Evolutionary conservation across 2,888 invertebrate genomes (phyloP), one percentile per base, ranked within the genome.

Genomic region (Tipula vernalis): DNA sequence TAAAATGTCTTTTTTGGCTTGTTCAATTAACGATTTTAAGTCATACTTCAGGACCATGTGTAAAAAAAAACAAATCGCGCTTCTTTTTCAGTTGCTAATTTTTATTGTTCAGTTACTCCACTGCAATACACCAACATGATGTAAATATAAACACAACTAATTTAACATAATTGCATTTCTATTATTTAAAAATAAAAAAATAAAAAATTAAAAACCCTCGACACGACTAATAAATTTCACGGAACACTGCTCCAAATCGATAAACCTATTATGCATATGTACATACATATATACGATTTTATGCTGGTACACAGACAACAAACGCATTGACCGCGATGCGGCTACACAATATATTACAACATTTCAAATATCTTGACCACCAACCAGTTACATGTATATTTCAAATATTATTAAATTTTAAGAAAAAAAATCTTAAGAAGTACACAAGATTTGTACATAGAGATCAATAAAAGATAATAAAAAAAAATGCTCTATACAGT

Each of bases 191-290:
- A 6, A 4, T 47, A 6, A n/a, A 71, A 51, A 5, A 51, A n/a
- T n/a, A n/a, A n/a, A n/a, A n/a, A n/a, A n/a, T n/a, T n/a, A 51
- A 51, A 71, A 71, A 6, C 71, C 28, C 28, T 71, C 71, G 71
- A 71, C 71, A 71, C 71, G 71, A 71, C 71, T 71, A 71, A 57
- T 71, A 71, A 28, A 71, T 71, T 71, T 71, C 18, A 71, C 10
- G 71, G 71, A 71, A 71, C 71, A 71, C 71, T 71, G 71, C 71
- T 71, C 71, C 71, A 71, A 71, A 71, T 71, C 71, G 71, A 71
- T 71, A 71, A 71, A 71, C 71, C 71, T 71, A 71, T 71, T 71
- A 71, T 71, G 28, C 71, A 71, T 71, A 51, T n/a, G n/a, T n/a
- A n/a, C n/a, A n/a, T n/a, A n/a, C n/a, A n/a, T n/a, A n/a, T n/a